Conservation (phyloP, 2,797 vertebrate genomes). For the Trematocara caparti region DNA sequence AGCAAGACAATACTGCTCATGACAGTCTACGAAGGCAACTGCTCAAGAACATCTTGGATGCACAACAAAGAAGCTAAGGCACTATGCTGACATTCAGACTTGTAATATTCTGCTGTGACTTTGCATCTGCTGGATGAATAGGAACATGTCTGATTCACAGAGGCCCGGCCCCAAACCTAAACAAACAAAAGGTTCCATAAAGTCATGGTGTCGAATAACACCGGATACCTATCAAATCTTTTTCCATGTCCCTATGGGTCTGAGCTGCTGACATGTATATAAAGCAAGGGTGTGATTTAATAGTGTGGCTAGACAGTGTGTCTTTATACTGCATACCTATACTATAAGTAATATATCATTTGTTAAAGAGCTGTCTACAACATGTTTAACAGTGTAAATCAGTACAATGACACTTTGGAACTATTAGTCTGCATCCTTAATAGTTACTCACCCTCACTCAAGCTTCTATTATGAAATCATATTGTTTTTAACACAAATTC, state of each 20-base stretch:
- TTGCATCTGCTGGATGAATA: not conserved
- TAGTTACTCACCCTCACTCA: fast-evolving
- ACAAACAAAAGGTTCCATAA: not conserved
- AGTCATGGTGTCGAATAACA: not conserved
- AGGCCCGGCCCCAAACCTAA: not conserved
- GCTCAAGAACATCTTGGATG: not conserved
- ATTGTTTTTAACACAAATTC: not conserved
- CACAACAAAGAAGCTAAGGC: not conserved
- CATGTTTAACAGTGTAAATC: not conserved
- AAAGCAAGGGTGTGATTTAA: not conserved
- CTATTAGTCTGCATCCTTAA: not conserved
- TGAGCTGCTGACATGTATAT: not conserved
- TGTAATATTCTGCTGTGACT: not conserved
- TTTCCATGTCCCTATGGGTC: not conserved
- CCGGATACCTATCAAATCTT: not conserved
- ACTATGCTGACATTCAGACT: not conserved
- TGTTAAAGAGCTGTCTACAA: not conserved
- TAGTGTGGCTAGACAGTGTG: not conserved
- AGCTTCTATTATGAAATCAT: fast-evolving
- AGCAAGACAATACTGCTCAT: not conserved
- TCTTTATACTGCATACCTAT: not conserved
- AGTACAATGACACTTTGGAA: not conserved
- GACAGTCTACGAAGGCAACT: not conserved
- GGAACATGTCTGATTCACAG: not conserved
- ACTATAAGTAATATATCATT: not conserved